Percentiles rank a stretch among this genome's conserved stretches.
phyloP scores from a whole-genome alignment of 1,140 invertebrate genomes.

The Laodelphax striatellus region DNA sequence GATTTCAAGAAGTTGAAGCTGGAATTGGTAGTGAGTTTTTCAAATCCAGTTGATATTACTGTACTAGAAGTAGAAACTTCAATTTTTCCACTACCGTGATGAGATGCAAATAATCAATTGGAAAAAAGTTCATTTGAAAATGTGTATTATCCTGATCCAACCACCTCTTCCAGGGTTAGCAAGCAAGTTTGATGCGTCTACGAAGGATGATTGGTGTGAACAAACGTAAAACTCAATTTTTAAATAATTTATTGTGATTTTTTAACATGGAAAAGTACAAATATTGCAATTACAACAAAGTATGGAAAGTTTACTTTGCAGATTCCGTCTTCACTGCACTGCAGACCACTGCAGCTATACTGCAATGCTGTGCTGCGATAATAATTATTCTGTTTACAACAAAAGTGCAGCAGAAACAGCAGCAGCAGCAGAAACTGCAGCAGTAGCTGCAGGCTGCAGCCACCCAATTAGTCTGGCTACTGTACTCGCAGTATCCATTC shows the following conservation, averaged over 20 bases:
- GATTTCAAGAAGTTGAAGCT: no score
- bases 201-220: background rate
- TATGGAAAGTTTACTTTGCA: conserved; percentile 21
- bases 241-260: conserved; percentile 24
- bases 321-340: conserved; percentile 8
- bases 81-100: no score
- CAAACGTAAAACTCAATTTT: conserved; percentile 13
- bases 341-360: conserved; percentile 3
- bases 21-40: no score
- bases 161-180: no score
- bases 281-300: conserved; percentile 24
- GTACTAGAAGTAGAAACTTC: no score
- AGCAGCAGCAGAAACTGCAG: background rate
- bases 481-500: background rate
- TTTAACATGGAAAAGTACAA: conserved; percentile 24
- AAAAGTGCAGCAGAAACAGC: no score
- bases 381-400: background rate
- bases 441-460: background rate
- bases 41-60: no score
- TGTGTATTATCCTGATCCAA: no score
- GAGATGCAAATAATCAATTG: no score
- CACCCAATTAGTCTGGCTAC: background rate
- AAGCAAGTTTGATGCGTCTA: no score
- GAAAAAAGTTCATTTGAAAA: no score
- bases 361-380: background rate